phyloP scores from a whole-genome alignment of 2,113 vertebrate genomes.

The Rostratula benghalensis region DNA sequence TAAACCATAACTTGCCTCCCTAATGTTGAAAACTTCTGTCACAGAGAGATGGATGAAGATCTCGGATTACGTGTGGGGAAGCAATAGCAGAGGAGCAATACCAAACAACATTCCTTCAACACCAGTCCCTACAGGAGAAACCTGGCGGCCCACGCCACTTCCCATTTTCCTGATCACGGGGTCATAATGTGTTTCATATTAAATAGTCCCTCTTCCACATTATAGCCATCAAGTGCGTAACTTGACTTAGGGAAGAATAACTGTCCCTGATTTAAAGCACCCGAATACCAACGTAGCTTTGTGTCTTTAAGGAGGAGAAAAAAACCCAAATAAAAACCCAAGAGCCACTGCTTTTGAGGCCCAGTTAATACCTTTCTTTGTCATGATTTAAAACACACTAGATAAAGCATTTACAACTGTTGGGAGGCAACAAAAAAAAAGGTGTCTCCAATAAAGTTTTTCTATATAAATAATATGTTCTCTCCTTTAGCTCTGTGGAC shows the following conservation, averaged over 20 bases:
- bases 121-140: neutral
- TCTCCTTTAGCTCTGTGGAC: neutral
- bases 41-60: conserved; percentile 18
- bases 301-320: neutral
- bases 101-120: neutral
- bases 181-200: neutral
- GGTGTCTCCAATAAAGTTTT: neutral
- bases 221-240: neutral
- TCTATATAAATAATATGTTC: neutral
- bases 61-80: conserved; percentile 1
- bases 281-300: neutral
- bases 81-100: neutral
- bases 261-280: neutral
- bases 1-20: conserved; percentile 6
- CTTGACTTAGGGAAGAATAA: neutral
- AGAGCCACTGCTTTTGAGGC: neutral
- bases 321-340: neutral
- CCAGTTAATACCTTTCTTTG: neutral
- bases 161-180: neutral
- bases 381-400: conserved; percentile 28
- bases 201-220: neutral
- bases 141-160: neutral
- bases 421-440: conserved; percentile 7
- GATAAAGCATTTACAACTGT: conserved; percentile 25
- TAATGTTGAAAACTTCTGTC: neutral